phyloP scores from a whole-genome alignment of 2,797 vertebrate genomes.

The Acridotheres tristis region DNA sequence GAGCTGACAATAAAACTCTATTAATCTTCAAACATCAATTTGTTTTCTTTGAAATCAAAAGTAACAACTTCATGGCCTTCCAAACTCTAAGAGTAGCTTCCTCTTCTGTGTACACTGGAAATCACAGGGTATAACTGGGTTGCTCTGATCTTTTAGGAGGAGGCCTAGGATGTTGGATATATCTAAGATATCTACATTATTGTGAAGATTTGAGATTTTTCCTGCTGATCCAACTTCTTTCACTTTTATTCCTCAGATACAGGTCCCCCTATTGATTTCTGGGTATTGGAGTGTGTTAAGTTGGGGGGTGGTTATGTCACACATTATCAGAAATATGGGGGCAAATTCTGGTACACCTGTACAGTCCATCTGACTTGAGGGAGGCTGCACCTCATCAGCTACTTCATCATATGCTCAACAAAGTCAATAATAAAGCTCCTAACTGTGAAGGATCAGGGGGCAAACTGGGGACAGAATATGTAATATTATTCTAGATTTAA shows the following conservation, averaged over 20 bases:
- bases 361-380: background rate
- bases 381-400: background rate
- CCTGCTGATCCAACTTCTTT: background rate
- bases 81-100: slow-evolving; percentile 49
- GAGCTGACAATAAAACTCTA: background rate
- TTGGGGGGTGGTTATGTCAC: background rate
- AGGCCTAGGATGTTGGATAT: background rate
- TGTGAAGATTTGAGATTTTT: background rate
- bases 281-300: background rate
- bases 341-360: background rate
- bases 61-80: background rate
- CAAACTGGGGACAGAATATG: background rate
- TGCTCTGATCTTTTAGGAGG: background rate
- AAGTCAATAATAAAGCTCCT: background rate
- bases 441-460: background rate
- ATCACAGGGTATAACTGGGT: background rate
- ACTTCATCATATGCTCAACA: background rate
- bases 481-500: background rate
- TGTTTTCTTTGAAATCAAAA: background rate
- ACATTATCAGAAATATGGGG: background rate
- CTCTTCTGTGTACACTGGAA: slow-evolving; percentile 61
- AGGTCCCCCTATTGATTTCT: background rate
- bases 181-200: background rate
- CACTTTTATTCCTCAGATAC: background rate
- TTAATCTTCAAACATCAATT: background rate